Evolutionary conservation across 1,140 invertebrate genomes (phyloP).

Genomic region (Octopus bimaculoides): DNA sequence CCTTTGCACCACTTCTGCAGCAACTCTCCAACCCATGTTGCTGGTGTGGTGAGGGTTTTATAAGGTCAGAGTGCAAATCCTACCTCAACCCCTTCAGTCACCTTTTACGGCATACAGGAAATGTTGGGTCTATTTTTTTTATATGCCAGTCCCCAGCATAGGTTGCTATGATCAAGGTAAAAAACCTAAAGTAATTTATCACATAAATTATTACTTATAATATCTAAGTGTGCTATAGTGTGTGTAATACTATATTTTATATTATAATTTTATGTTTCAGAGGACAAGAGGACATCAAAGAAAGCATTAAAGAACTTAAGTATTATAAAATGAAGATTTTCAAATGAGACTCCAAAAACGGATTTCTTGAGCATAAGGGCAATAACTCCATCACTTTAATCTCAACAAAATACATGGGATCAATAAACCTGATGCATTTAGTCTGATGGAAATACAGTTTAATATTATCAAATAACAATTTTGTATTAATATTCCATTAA

Average conservation of each 20-base stretch:
- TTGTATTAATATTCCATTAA: too few species aligned
- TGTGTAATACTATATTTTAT: not conserved
- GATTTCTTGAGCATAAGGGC: too few species aligned
- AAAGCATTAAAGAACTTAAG: constrained; percentile 80
- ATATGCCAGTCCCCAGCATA: not conserved
- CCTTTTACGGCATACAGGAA: not conserved
- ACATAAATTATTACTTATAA: constrained; percentile 6
- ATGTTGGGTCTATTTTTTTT: not conserved
- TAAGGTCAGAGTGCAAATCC: too few species aligned
- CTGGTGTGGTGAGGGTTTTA: too few species aligned
- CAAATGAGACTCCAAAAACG: constrained; percentile 10
- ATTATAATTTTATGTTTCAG: constrained; percentile 50
- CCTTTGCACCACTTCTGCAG: too few species aligned
- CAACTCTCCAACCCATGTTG: too few species aligned
- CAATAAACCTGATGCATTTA: too few species aligned
- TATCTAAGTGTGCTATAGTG: not conserved
- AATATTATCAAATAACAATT: too few species aligned
- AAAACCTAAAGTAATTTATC: not conserved
- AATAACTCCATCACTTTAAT: too few species aligned
- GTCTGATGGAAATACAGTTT: too few species aligned
- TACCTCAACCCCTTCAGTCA: not conserved
- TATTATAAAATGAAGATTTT: constrained; percentile 64
- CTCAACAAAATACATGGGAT: too few species aligned
- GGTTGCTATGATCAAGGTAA: not conserved
- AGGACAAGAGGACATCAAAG: constrained; percentile 79